These are phyloP conservation scores for Aldabrachelys gigantea DNA, from an alignment of 2,113 vertebrate genomes.

Conservation along the genomic window DNA sequence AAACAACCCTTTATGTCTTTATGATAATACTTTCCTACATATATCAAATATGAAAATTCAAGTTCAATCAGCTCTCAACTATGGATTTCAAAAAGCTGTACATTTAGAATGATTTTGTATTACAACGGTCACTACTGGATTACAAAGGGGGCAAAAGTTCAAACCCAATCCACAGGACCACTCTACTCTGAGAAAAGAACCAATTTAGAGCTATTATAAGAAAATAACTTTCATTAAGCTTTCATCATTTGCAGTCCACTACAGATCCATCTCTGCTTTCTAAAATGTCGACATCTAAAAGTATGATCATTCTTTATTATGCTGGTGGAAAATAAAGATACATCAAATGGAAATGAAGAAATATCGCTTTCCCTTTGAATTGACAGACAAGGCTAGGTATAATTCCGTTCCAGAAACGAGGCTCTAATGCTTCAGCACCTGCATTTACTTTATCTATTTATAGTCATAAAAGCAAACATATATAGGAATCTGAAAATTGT, in stretches of 20 bases:
- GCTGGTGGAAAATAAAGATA: slow-evolving; percentile 42
- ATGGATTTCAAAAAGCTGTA: slow-evolving; percentile 32
- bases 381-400: not conserved
- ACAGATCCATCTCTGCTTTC: slow-evolving; percentile 62
- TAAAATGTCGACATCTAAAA: slow-evolving; percentile 72
- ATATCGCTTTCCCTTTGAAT: slow-evolving; percentile 42
- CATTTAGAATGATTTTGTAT: slow-evolving; percentile 29
- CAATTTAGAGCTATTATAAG: slow-evolving; percentile 70
- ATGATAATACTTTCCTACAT: not conserved
- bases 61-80: not conserved
- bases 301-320: slow-evolving; percentile 70
- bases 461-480: slow-evolving; percentile 8
- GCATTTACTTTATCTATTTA: slow-evolving; percentile 2
- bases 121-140: slow-evolving; percentile 44
- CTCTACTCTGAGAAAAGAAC: slow-evolving; percentile 34
- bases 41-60: not conserved
- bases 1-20: not conserved
- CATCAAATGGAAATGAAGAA: slow-evolving; percentile 62
- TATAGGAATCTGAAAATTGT: not conserved
- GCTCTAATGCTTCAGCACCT: slow-evolving; percentile 39
- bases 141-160: slow-evolving; percentile 67
- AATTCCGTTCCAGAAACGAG: slow-evolving; percentile 35
- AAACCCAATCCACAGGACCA: slow-evolving; percentile 53
- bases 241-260: slow-evolving; percentile 73
- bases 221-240: slow-evolving; percentile 79